Conservation (phyloP, 2,797 vertebrate genomes). For the Eulemur mongoz region DNA sequence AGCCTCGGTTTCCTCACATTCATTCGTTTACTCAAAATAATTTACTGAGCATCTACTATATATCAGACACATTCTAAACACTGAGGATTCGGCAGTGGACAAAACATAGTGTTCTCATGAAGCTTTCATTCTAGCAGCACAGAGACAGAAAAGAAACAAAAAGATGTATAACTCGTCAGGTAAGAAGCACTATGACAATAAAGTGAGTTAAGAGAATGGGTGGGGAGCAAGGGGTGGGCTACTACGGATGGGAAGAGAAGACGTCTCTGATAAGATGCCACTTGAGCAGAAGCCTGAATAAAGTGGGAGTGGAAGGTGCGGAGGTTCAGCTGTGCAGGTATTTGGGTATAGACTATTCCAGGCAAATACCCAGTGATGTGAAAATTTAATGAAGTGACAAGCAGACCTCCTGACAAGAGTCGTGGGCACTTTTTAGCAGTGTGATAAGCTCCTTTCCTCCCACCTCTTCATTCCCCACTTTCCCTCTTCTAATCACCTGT, state of each 20-base stretch:
- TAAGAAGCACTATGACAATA: not conserved
- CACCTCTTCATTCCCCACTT: not conserved
- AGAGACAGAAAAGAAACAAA: not conserved
- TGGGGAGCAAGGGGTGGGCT: not conserved
- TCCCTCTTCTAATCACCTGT: not conserved
- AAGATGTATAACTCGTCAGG: not conserved
- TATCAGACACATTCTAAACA: not conserved
- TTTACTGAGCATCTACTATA: not conserved
- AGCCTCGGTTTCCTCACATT: not conserved
- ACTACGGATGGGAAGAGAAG: not conserved
- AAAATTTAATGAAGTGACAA: not conserved
- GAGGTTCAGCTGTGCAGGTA: not conserved
- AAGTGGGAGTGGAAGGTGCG: rapidly evolving
- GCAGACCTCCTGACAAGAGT: not conserved
- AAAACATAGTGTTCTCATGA: not conserved
- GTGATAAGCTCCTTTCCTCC: not conserved
- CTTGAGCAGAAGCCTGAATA: not conserved
- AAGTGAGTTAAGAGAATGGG: not conserved
- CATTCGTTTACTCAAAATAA: not conserved
- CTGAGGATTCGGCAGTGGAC: not conserved
- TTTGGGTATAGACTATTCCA: not conserved
- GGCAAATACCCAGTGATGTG: not conserved
- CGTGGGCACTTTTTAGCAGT: not conserved
- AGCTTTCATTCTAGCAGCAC: not conserved
- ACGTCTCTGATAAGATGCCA: not conserved